Conservation (phyloP, 2,888 invertebrate genomes). For the Lacanobia wlatinum region DNA sequence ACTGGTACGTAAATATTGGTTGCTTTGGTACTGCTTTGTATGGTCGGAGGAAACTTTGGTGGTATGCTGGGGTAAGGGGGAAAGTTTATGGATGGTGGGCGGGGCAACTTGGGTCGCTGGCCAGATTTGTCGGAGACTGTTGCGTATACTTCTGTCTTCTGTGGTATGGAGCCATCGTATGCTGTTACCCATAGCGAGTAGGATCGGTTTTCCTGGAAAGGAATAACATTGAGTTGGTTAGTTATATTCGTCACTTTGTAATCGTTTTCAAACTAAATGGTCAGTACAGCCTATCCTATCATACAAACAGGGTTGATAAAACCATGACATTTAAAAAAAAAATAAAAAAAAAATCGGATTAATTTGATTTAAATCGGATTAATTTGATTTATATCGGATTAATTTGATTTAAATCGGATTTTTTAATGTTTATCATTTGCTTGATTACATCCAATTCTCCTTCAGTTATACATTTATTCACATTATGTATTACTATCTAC, state of each 20-base stretch:
- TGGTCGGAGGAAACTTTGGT: slow-evolving; percentile 74
- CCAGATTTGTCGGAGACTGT: slow-evolving; percentile 81
- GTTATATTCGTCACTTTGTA: background rate
- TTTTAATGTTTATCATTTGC: too few species aligned
- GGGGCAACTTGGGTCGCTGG: slow-evolving; percentile 76
- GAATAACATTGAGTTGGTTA: slow-evolving; percentile 17
- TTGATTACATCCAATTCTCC: too few species aligned
- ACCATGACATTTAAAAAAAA: too few species aligned
- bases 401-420: too few species aligned
- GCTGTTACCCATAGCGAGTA: slow-evolving; percentile 87
- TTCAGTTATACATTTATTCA: too few species aligned
- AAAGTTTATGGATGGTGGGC: slow-evolving; percentile 76
- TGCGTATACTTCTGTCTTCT: slow-evolving; percentile 84
- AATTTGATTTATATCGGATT: too few species aligned
- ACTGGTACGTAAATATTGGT: slow-evolving; percentile 75
- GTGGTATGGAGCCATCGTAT: slow-evolving; percentile 84
- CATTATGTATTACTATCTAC: too few species aligned
- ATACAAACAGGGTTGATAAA: too few species aligned
- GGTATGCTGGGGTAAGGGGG: slow-evolving; percentile 70
- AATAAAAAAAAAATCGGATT: too few species aligned
- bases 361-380: too few species aligned
- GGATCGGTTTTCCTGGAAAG: slow-evolving; percentile 84
- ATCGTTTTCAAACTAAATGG: background rate
- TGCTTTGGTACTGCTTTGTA: slow-evolving; percentile 80
- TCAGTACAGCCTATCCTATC: background rate